A percentile compares a stretch with the other conserved stretches of the same genome.
phyloP scores from a whole-genome alignment of 2,797 vertebrate genomes.

The Cacajao melanocephalus region DNA sequence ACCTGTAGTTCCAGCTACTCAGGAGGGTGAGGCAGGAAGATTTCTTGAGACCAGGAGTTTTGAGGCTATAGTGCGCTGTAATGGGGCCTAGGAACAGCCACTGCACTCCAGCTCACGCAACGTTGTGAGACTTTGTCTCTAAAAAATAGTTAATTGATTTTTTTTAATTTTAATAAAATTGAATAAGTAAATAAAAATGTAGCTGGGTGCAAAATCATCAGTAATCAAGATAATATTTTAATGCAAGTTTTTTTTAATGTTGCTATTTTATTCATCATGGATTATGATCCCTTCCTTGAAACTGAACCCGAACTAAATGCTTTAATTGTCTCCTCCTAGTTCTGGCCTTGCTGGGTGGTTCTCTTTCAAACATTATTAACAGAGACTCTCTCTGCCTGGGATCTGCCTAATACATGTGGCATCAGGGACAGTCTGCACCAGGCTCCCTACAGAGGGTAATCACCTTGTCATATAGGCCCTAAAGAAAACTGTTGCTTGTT shows the following conservation, averaged over 20 bases:
- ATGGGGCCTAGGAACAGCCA: neutral
- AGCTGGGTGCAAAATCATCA: neutral
- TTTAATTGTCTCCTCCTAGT: neutral
- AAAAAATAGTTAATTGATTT: neutral
- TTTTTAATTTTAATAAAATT: neutral
- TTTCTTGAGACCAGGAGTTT: neutral
- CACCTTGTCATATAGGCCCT: neutral
- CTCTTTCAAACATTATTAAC: neutral
- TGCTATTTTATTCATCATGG: neutral
- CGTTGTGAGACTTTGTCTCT: neutral
- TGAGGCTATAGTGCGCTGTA: accelerated
- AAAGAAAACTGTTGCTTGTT: neutral
- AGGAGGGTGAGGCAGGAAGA: neutral
- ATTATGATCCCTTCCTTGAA: neutral
- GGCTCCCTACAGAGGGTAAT: neutral
- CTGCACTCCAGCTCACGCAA: neutral
- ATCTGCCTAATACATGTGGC: neutral
- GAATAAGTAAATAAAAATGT: neutral
- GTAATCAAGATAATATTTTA: slow-evolving; percentile 15
- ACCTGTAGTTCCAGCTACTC: neutral
- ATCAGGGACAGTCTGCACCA: neutral
- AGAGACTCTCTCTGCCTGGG: neutral
- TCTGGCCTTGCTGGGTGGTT: neutral
- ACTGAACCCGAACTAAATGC: neutral
- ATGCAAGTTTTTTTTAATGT: neutral